Base-by-base conservation (phyloP, 2,113 vertebrate genomes). In the Erythrolamprus reginae region DNA sequence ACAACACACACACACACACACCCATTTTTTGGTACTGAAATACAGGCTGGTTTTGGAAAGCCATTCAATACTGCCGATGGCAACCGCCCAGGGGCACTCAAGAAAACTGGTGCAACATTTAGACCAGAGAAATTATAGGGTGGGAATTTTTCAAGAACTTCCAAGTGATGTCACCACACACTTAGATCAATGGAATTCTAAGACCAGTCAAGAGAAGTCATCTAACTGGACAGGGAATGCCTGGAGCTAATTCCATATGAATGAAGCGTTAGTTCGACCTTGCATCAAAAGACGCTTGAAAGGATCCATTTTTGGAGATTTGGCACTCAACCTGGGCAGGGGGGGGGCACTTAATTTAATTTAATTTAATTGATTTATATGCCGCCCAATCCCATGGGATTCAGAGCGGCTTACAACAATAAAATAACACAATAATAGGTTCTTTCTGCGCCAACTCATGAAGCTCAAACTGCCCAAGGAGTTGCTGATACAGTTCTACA, bases 1-100 rank as follows among this genome's bases (percentile, higher is more conserved):
- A 21, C 5, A 9, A 0, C 5, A 13, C 17, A 65, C n/a, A n/a
- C n/a, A n/a, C n/a, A n/a, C n/a, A n/a, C n/a, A n/a, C n/a, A n/a
- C n/a, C n/a, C n/a, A n/a, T n/a, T 33, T 47, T 10, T 4, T 5
- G 5, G 53, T 55, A 23, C 17, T 24, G 24, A 48, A 1, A 2
- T 23, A 7, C 24, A 45, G 10, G 65, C n/a, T n/a, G 19, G 13
- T 52, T 48, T 10, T 33, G 51, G 19, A 56, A 56, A 38, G 13
- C 6, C 1, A 10, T 48, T 4, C 19, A 24, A 5, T 0, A 3
- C 15, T 42, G 38, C 5, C 1, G 7, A 48, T 19, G 28, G 42
- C 3, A 10, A 17, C 1, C 15, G 28, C n/a, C 8, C 19, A 19
- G 24, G 56, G 5, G 10, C n/a, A 42, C 82, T 24, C 50, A 24